phyloP scores from a whole-genome alignment of 1,140 invertebrate species.

The Telenomus remus region DNA sequence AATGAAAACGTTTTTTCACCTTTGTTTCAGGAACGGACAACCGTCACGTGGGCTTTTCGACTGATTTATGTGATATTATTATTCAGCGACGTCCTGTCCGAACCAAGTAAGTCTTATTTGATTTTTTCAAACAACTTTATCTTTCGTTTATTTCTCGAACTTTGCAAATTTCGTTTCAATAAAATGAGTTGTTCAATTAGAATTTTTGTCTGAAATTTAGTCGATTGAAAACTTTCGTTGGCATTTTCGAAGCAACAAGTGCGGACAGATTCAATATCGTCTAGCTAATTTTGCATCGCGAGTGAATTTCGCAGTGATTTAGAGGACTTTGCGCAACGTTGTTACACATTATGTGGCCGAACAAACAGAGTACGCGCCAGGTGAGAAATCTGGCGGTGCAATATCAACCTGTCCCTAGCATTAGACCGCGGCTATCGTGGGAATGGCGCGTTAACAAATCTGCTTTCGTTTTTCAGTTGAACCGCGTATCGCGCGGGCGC shows the following conservation, averaged over 20 bases:
- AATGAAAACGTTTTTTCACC: constrained; percentile 28
- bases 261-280: constrained; percentile 13
- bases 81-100: constrained; percentile 57
- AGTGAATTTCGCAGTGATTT: constrained; percentile 46
- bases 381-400: constrained; percentile 46
- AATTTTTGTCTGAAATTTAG: too few species aligned
- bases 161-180: too few species aligned
- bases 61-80: constrained; percentile 62
- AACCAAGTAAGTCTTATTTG: constrained; percentile 62
- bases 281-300: constrained; percentile 25
- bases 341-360: constrained; percentile 47
- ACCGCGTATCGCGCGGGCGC: neutral
- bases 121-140: too few species aligned
- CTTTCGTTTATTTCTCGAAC: too few species aligned
- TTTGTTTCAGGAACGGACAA: constrained; percentile 64
- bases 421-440: constrained; percentile 27
- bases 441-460: constrained; percentile 22
- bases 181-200: too few species aligned
- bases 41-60: constrained; percentile 59
- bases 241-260: too few species aligned
- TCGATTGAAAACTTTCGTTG: too few species aligned
- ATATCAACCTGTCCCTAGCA: constrained; percentile 34
- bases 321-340: constrained; percentile 39
- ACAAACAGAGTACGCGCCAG: constrained; percentile 17
- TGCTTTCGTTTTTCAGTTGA: constrained; percentile 32